Evolutionary conservation across 2,888 invertebrate species (phyloP), one percentile per base, ranked within the genome.

Genomic region (Athripsodes cinereus): DNA sequence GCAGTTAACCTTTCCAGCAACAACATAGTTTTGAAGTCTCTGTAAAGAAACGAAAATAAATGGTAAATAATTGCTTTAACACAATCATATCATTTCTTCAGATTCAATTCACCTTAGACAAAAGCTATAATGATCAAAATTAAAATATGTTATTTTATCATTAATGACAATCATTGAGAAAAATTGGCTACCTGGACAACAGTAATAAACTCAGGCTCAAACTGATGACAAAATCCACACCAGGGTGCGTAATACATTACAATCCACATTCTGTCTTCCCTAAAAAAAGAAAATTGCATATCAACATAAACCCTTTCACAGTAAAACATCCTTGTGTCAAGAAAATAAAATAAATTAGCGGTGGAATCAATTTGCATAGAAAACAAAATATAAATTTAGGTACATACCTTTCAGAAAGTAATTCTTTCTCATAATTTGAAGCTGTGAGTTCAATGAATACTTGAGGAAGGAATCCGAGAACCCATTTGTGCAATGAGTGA

Each of bases 181-280:
- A n/a, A n/a, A n/a, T n/a, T n/a, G n/a, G 26, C 21, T 70, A 86
- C 87, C 75, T 81, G 74, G 11, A 87, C 84, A 50, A 85, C 78
- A 64, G 77, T 74, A 64, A 83, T 80, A 72, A 85, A 88, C 63
- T 85, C 82, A 1, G 88, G 86, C 60, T 85, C 84, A 69, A 88
- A 84, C 61, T 76, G 74, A 62, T 81, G 78, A 66, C 87, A 88
- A 66, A 79, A 81, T 18, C 77, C 77, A 68, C 82, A 82, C 85
- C 87, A 87, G 0, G 86, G 85, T 16, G 84, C 83, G 68, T 79
- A 86, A 70, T 84, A 88, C 71, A 86, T 85, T 1, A 88, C 76
- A 35, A 87, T 67, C 81, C 82, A 84, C 0, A 80, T 70, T 8
- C 75, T 18, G 46, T 58, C 57, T 46, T 64, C 64, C 35, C 64